A percentile compares a stretch with the other conserved stretches of the same genome.
These are phyloP conservation scores for Urosaurus nigricauda DNA, from an alignment of 2,797 vertebrate species.

Conservation along the genomic window DNA sequence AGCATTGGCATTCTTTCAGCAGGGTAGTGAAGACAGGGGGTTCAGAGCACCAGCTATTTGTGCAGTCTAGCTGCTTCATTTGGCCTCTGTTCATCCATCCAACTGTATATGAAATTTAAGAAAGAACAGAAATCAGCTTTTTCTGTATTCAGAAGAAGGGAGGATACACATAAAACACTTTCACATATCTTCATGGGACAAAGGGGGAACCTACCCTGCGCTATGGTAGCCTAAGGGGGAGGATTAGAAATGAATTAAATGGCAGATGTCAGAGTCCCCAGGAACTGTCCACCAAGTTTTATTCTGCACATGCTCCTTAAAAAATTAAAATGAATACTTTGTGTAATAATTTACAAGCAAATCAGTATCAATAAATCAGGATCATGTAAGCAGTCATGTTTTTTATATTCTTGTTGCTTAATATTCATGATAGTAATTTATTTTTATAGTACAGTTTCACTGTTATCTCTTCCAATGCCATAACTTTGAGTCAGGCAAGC, in stretches of 20 bases:
- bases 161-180: not conserved
- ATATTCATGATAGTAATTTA: constrained; percentile 95
- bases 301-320: constrained; percentile 80
- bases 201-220: constrained; percentile 40
- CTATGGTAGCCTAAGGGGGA: constrained; percentile 46
- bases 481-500: constrained; percentile 79
- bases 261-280: constrained; percentile 80
- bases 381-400: constrained; percentile 90
- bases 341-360: constrained; percentile 92
- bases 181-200: not conserved
- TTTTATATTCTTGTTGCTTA: constrained; percentile 90
- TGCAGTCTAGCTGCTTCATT: not conserved
- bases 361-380: constrained; percentile 96
- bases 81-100: not conserved
- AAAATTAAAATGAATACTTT: constrained; percentile 79
- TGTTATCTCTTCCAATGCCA: constrained; percentile 77
- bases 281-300: constrained; percentile 82
- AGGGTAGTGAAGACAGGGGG: not conserved
- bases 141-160: not conserved
- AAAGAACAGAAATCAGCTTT: constrained; percentile 5
- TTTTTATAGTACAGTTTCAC: constrained; percentile 86
- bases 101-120: not conserved
- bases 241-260: constrained; percentile 65
- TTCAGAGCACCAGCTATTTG: not conserved
- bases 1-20: constrained; percentile 35